Evolutionary conservation across 2,888 invertebrate genomes (phyloP), one percentile per base, ranked within the genome.

Genomic region (Eupithecia tripunctaria): DNA sequence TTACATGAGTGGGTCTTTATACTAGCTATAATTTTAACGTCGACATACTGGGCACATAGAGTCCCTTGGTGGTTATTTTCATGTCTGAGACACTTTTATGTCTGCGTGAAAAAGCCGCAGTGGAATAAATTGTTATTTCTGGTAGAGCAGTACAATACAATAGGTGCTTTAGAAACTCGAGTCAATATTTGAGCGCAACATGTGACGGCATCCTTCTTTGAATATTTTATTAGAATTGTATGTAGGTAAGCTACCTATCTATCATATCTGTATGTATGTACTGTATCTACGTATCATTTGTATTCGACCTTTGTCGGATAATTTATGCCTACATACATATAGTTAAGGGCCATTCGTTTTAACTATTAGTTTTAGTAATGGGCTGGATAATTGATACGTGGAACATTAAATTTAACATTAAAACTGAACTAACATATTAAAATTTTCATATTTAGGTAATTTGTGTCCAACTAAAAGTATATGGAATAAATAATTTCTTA

Each of bases 1-100:
- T 84, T 83, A 84, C 82, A 78, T 78, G 83, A 83, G 82, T 82
- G 79, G 77, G 77, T 81, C 78, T 82, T 68, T 74, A 74, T 59
- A 43, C 21, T 5, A 56, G 73, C 66, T 73, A 80, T 82, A 79
- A 79, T 83, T 79, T 83, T 79, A 80, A 79, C 78, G 67, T 78
- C 78, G 66, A 74, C 75, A 72, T 64, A 68, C 67, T 65, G 29
- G 70, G 70, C 69, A 73, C 75, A 71, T 74, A 64, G 62, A 71
- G 67, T 63, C 67, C 63, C 69, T 66, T 21, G 67, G 18, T 60
- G 71, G 74, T 70, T 70, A 74, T 74, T 75, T 68, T 72, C 72
- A 72, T 70, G 76, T 68, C 59, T 75, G 67, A 63, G 73, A 69
- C 56, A 73, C 68, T 68, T 75, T 71, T 67, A 73, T 72, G 74